phyloP scores from a whole-genome alignment of 2,888 invertebrate genomes.

The Agrochola lota region DNA sequence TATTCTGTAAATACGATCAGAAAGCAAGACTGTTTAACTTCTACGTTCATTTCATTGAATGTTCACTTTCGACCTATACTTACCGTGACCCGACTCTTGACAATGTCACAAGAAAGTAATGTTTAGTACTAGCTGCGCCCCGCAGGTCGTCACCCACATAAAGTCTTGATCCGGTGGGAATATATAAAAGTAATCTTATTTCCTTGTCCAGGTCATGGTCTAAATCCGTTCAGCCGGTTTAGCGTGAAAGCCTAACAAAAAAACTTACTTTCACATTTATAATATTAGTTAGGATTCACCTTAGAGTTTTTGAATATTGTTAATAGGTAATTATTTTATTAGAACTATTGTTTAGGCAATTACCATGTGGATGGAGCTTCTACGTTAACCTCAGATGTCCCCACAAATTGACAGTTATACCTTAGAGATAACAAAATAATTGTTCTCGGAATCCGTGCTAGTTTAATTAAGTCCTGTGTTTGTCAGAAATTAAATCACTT shows the following conservation, averaged over 20 bases:
- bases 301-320: neutral
- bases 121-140: too few relatives aligned
- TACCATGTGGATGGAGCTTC: too few relatives aligned
- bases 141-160: too few relatives aligned
- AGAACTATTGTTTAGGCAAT: neutral
- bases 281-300: too few relatives aligned
- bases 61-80: conserved; percentile 36
- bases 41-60: neutral
- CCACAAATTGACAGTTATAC: neutral
- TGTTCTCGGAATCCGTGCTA: neutral
- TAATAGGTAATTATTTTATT: neutral
- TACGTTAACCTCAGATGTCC: neutral
- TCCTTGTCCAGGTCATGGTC: too few relatives aligned
- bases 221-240: too few relatives aligned
- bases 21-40: conserved; percentile 2
- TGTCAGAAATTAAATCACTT: neutral
- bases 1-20: conserved; percentile 7
- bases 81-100: conserved; percentile 5
- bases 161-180: too few relatives aligned
- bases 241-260: too few relatives aligned
- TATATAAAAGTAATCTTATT: too few relatives aligned
- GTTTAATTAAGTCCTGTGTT: neutral
- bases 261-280: too few relatives aligned
- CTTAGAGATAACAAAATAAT: neutral
- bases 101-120: conserved; percentile 4